Percentiles rank a stretch among this genome's conserved stretches.
Evolutionary conservation across 35 echinoderm and acorn worm species (phyloP).

Genomic region (Anneissia japonica): DNA sequence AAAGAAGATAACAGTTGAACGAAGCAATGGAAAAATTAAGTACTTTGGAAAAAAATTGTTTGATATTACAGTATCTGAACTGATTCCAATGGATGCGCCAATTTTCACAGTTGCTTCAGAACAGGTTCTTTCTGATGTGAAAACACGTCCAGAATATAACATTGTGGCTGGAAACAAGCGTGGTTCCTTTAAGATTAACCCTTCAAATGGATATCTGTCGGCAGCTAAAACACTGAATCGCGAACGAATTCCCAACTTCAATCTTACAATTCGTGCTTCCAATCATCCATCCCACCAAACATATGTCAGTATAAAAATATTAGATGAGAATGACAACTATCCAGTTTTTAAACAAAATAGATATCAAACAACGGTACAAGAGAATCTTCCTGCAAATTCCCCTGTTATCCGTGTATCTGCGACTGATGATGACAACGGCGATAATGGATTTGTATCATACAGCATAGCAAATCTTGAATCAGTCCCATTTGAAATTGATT

Average conservation of each 20-base stretch:
- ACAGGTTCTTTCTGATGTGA: background rate
- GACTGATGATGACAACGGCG: conserved; percentile 58
- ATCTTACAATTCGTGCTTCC: background rate
- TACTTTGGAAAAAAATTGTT: conserved; percentile 42
- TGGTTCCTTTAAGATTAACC: background rate
- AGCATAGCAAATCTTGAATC: conserved; percentile 86
- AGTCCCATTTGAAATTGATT: conserved; percentile 86
- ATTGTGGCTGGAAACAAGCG: background rate
- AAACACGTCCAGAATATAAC: background rate
- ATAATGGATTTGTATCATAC: conserved; percentile 95
- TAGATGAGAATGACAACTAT: conserved; percentile 89
- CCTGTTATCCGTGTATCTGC: conserved; percentile 52
- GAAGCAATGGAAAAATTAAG: conserved; percentile 33
- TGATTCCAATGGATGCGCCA: conserved; percentile 69
- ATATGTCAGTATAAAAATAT: conserved; percentile 42
- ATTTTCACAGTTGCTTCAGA: conserved; percentile 54
- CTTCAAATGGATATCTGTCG: background rate
- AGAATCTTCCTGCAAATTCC: conserved; percentile 49
- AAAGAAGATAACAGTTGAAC: conserved; percentile 36
- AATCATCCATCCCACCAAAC: background rate
- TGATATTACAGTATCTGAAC: conserved; percentile 66
- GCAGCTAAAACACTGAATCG: background rate
- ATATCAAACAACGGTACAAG: conserved; percentile 52
- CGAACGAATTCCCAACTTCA: background rate
- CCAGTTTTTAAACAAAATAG: conserved; percentile 63